Conservation (phyloP, 2,888 invertebrate species). For the Hirtodrosophila alboralis region DNA sequence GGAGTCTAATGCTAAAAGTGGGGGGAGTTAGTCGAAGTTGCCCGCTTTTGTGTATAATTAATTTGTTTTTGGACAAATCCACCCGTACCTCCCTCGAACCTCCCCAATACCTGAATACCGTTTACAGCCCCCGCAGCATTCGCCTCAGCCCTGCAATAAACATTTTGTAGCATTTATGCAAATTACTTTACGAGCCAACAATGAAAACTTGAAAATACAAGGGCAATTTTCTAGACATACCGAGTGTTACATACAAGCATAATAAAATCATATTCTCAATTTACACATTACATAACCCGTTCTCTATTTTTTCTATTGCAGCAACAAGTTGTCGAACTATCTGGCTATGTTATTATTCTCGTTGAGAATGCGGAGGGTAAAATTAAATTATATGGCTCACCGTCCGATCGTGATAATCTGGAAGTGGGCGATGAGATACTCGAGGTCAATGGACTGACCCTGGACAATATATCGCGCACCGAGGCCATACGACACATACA, state of each 20-base stretch:
- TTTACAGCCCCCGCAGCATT: not conserved
- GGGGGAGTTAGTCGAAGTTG: constrained; percentile 28
- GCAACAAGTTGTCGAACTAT: constrained; percentile 91
- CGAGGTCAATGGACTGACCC: constrained; percentile 96
- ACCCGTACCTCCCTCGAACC: no score
- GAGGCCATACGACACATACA: constrained; percentile 98
- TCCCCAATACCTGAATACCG: not conserved
- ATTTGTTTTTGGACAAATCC: constrained; percentile 53
- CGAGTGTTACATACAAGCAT: constrained; percentile 5
- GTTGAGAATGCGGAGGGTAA: constrained; percentile 97
- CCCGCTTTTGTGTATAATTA: constrained; percentile 66
- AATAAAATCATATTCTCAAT: constrained; percentile 14
- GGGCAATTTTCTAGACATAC: constrained; percentile 34
- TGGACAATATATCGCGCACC: constrained; percentile 95
- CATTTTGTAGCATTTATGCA: constrained; percentile 70
- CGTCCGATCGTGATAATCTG: constrained; percentile 96
- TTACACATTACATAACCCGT: not conserved
- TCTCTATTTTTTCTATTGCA: constrained; percentile 40
- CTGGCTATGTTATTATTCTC: constrained; percentile 97
- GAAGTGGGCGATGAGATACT: constrained; percentile 98
- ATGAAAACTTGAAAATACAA: constrained; percentile 44
- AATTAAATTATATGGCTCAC: constrained; percentile 96
- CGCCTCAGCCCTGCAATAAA: constrained; percentile 23
- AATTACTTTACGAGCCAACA: constrained; percentile 65
- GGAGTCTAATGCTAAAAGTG: not conserved